These are phyloP conservation scores for Mellivora capensis DNA, from an alignment of 2,113 vertebrate species.

Conservation along the genomic window DNA sequence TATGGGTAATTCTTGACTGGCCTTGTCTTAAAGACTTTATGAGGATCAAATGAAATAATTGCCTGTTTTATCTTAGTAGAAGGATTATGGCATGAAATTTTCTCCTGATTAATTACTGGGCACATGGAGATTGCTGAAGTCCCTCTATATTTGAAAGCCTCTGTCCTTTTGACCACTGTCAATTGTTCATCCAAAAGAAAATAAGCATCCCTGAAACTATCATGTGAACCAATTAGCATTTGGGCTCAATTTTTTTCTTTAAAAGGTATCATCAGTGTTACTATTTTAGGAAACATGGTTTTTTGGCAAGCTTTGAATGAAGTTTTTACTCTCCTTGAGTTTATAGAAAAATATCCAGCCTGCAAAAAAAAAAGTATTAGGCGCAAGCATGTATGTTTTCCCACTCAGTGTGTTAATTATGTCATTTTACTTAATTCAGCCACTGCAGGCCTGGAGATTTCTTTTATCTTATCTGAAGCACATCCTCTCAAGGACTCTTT, in stretches of 20 bases:
- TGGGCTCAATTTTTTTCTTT: background rate
- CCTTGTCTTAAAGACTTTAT: background rate
- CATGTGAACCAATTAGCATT: background rate
- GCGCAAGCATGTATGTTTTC: background rate
- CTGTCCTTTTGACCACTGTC: background rate
- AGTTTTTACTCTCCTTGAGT: background rate
- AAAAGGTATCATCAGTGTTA: background rate
- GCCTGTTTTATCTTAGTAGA: background rate
- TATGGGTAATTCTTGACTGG: background rate
- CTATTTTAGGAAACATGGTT: background rate
- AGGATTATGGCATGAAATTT: background rate
- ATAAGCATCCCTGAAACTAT: background rate
- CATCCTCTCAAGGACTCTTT: background rate
- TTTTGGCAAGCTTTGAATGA: conserved; percentile 9
- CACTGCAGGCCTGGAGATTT: background rate
- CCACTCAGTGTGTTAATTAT: background rate
- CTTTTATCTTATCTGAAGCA: background rate
- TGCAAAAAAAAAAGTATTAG: background rate
- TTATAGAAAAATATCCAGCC: background rate
- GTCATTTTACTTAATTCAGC: background rate
- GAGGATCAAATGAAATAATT: background rate
- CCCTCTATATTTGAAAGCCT: background rate
- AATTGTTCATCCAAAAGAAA: conserved; percentile 1
- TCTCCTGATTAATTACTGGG: background rate
- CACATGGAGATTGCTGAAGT: background rate